Conservation (phyloP, 2,888 invertebrate genomes). For the Xiphydria camelus region DNA sequence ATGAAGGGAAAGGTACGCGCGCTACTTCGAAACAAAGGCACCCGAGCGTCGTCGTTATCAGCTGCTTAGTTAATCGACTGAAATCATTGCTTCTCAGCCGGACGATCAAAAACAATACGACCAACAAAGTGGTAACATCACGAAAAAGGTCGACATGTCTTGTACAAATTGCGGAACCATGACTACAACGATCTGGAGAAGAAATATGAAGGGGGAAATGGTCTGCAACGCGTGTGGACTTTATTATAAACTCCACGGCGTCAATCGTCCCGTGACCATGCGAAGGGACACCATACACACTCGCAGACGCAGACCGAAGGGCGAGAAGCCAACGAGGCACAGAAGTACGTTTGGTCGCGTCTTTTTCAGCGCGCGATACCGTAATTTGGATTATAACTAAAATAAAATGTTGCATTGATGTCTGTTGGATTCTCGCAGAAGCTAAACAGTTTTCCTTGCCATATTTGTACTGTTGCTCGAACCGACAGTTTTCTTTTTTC, state of each 20-base stretch:
- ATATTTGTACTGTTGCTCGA: no score
- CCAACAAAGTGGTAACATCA: conserved; percentile 43
- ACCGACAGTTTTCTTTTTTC: no score
- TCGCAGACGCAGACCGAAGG: conserved; percentile 83
- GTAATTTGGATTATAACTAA: no score
- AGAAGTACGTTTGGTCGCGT: conserved; percentile 41
- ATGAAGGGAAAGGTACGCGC: conserved; percentile 35
- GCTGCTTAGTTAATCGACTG: conserved; percentile 9
- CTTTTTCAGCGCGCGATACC: background rate
- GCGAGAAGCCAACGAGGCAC: conserved; percentile 60
- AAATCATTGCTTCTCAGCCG: conserved; percentile 32
- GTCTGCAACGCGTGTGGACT: conserved; percentile 99
- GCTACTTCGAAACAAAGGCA: background rate
- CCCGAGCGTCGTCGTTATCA: background rate
- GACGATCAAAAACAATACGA: conserved; percentile 49
- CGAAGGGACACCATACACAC: conserved; percentile 96
- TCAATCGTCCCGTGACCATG: conserved; percentile 93
- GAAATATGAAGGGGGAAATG: conserved; percentile 95
- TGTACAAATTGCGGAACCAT: conserved; percentile 98
- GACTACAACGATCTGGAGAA: conserved; percentile 96
- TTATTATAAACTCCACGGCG: conserved; percentile 95
- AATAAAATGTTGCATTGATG: no score
- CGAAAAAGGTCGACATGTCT: conserved; percentile 73
- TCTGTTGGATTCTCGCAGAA: no score
- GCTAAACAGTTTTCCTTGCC: no score